Evolutionary conservation across 64 coral and sea anemone genomes (phyloP), one percentile per base, ranked within the genome.

Genomic region (Cladopsammia gracilis): DNA sequence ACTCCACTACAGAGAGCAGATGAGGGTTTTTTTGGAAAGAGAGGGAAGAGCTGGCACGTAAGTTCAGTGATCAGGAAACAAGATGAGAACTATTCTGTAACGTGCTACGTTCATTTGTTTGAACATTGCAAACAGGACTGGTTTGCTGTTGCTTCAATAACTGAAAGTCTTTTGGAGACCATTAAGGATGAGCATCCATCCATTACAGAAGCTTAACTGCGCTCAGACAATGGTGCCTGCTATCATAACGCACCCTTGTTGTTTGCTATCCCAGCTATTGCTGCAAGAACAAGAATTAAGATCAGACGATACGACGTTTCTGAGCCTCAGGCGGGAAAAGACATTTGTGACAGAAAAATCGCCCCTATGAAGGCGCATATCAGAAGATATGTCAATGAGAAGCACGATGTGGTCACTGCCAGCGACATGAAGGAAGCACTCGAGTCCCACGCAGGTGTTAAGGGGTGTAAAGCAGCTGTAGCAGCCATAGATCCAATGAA

Each of bases 1-100:
- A 10, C 65, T 83, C 7, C 26, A 57, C 14, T 89, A 89, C 56
- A 26, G 86, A 57, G 86, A 89, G 44, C 54, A 44, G 10, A 72
- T 72, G 70, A 45, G 25, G 26, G 12, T 42, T 12, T 72, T 72
- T 45, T 72, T 45, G 11, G 34, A 42, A 72, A 72, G 70, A 45
- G 26, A 72, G 25, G 70, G 34, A 45, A 45, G 11, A 72, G 70
- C 70, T 72, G 70, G 70, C 70, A 72, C 70, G 43, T 72, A 43
- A 72, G 25, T 45, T 43, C 6, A 11, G 26, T 72, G 4, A 23
- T 70, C 10, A 10, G 4, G 20, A 70, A 23, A 26, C 2, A 70
- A 4, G 20, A 70, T 4, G 67, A 70, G 3, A 70, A n/a, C 7
- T 70, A 25, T 26, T 20, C 16, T 7, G 67, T 70, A n/a, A 2